These are phyloP conservation scores for Anguilla marmorata DNA, from an alignment of 2,797 vertebrate genomes.

Conservation along the genomic window DNA sequence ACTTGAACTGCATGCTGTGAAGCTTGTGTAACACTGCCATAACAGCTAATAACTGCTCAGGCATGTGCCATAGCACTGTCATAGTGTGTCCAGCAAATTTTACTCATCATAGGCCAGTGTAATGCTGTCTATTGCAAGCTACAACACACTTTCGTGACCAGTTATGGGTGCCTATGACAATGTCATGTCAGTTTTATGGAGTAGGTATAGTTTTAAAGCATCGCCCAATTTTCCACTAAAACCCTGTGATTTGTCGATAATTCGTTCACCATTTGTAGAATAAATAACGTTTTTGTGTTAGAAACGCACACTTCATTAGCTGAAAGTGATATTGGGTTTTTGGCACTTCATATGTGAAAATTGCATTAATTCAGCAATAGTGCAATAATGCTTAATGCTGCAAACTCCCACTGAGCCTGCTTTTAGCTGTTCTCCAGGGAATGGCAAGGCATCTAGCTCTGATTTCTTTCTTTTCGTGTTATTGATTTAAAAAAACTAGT, in stretches of 20 bases:
- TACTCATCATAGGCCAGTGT: too few species aligned
- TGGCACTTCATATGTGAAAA: not conserved
- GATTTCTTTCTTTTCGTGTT: not conserved
- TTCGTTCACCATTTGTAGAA: not conserved
- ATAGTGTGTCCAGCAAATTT: too few species aligned
- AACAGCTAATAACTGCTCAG: too few species aligned
- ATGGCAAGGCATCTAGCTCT: not conserved
- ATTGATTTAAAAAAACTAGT: not conserved
- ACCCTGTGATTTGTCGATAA: not conserved
- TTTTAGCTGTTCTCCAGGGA: not conserved
- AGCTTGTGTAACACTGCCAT: too few species aligned
- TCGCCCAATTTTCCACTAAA: not conserved
- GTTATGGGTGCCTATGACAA: too few species aligned
- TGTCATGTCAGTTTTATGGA: too few species aligned
- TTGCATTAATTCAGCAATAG: not conserved
- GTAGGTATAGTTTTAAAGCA: not conserved
- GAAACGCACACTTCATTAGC: not conserved
- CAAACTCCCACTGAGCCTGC: not conserved
- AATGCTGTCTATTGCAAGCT: too few species aligned
- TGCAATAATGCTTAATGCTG: not conserved
- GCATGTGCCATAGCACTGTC: too few species aligned
- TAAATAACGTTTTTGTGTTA: not conserved
- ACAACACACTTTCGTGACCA: too few species aligned
- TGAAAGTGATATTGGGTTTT: not conserved
- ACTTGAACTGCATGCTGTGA: too few species aligned